These are phyloP conservation scores for Paramormyrops hopkinsi DNA, from an alignment of 2,797 vertebrate species.

Conservation along the genomic window DNA sequence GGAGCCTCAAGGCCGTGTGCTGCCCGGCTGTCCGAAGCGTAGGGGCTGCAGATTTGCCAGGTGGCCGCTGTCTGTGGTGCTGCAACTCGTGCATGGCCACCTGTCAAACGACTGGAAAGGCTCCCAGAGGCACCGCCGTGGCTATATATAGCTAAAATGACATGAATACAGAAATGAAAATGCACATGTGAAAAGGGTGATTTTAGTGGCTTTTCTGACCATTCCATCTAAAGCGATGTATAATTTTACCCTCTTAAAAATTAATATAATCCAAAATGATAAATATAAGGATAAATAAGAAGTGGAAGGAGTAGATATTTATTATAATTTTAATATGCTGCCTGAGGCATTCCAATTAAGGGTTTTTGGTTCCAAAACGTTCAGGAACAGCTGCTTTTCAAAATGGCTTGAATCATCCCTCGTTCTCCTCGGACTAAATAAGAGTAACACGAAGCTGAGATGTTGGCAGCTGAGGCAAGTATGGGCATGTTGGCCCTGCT, in stretches of 20 bases:
- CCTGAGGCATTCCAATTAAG: neutral
- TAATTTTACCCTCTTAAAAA: neutral
- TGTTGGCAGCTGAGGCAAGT: neutral
- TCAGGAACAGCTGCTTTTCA: slow-evolving; percentile 2
- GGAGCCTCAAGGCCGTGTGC: neutral
- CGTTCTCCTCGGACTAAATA: neutral
- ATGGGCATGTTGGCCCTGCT: slow-evolving; percentile 4
- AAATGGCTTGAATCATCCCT: neutral
- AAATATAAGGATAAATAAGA: neutral
- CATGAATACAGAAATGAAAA: neutral
- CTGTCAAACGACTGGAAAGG: neutral
- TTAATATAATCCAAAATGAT: neutral
- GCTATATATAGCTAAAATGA: neutral
- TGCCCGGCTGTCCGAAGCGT: neutral
- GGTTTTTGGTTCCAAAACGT: neutral
- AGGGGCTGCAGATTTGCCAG: neutral
- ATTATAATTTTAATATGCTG: neutral
- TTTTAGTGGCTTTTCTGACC: neutral
- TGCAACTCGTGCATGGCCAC: neutral
- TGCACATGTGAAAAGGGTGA: neutral
- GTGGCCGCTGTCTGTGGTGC: neutral
- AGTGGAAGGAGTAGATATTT: neutral
- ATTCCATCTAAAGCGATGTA: neutral
- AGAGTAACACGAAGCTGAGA: neutral
- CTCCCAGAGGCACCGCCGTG: neutral